phyloP scores from a whole-genome alignment of 2,113 vertebrate genomes.

The human (Homo sapiens) region GRCh38 chr20:50602501-50603000 shows the following conservation, averaged over 20 bases:
- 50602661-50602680: neutral
- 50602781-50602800: fast-evolving
- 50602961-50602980: neutral
- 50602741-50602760: fast-evolving
- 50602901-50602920: neutral
- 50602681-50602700: neutral
- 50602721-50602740: fast-evolving
- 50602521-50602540: slow-evolving; percentile 72
- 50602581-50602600: slow-evolving; percentile 85
- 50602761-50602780: neutral
- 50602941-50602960: neutral
- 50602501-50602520: slow-evolving; percentile 77
- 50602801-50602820: neutral
- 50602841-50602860: neutral
- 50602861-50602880: neutral
- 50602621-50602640: slow-evolving; percentile 84
- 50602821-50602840: neutral
- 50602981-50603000: neutral
- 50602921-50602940: neutral
- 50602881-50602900: neutral
- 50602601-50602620: slow-evolving; percentile 69
- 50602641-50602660: slow-evolving; percentile 80
- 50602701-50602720: neutral
- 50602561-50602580: slow-evolving; percentile 89
- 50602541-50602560: slow-evolving; percentile 73